phyloP scores from a whole-genome alignment of 2,797 vertebrate genomes.

The Ara ararauna region DNA sequence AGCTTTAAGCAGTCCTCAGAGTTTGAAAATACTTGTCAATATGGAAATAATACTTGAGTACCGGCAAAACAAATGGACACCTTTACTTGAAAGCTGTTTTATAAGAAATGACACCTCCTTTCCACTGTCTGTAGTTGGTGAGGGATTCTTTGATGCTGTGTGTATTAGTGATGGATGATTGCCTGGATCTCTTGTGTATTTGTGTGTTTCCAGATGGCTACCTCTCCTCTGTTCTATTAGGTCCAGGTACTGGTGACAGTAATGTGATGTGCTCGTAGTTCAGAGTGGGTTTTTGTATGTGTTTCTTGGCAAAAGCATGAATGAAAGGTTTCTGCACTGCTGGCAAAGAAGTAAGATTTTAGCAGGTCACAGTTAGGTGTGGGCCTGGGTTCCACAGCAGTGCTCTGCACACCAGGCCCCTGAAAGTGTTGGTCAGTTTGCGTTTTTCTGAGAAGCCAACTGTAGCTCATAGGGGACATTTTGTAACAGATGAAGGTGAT shows the following conservation, averaged over 20 bases:
- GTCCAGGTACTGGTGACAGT: neutral
- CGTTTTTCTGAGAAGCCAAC: neutral
- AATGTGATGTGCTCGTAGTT: neutral
- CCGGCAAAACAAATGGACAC: neutral
- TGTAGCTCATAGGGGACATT: neutral
- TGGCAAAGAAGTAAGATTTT: neutral
- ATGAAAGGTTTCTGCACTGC: neutral
- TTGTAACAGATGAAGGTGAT: neutral
- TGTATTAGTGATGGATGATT: neutral
- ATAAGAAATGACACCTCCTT: neutral
- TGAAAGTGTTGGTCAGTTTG: neutral
- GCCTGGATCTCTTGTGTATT: neutral
- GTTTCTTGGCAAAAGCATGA: neutral
- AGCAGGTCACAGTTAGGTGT: neutral
- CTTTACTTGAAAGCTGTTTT: neutral
- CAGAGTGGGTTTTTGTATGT: neutral
- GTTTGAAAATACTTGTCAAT: neutral
- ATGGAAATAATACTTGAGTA: neutral
- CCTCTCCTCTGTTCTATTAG: neutral
- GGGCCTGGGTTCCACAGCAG: neutral
- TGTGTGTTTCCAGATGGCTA: neutral
- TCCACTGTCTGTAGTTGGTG: neutral
- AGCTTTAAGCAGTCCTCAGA: neutral
- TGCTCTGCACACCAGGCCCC: neutral
- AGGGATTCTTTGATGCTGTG: neutral